Evolutionary conservation across 1,140 invertebrate genomes (phyloP), one percentile per base, ranked within the genome.

Genomic region (Zeugodacus cucurbitae): DNA sequence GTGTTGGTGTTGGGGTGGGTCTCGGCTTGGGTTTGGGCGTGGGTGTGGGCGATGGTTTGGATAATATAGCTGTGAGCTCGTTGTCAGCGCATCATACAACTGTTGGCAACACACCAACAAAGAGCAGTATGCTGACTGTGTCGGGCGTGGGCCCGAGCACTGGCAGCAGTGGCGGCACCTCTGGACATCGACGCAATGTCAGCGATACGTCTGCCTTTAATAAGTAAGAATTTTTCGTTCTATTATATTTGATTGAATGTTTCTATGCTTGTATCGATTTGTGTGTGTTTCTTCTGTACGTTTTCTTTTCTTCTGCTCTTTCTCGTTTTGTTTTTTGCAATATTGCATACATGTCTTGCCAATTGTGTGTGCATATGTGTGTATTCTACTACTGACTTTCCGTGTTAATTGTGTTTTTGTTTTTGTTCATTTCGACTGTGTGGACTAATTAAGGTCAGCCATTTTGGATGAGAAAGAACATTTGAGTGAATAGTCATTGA

Each of bases 181-280:
- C 90, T 57, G 94, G 95, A 11, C 97, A 98, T 93, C 93, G 97
- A 59, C 95, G 97, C 64, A 98, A 98, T 93, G 96, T 97, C 91
- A 97, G 97, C 93, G 97, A 98, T 91, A 98, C 97, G 1, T 97
- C 97, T 82, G 97, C 97, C 89, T 97, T 97, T 91, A 97, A 97
- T 91, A 97, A 97, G 96, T 97, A 94, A 94, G 94, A 92, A 92
- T 89, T 62, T 87, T 88, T 91, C 37, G 88, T 74, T 32, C 29
- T 82, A 29, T 44, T 85, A n/a, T 41, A 44, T 78, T 48, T 41
- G 78, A 62, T 86, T 85, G 34, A 88, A 74, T 88, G 87, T 78
- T 48, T 67, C 57, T 48, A 85, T 85, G 78, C 88, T 87, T 86
- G 74, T 89, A 32, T 89, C 88, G 87, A 88, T 89, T 62, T 87